Conservation (phyloP, 2,113 vertebrate genomes). For the Elaphurus davidianus region DNA sequence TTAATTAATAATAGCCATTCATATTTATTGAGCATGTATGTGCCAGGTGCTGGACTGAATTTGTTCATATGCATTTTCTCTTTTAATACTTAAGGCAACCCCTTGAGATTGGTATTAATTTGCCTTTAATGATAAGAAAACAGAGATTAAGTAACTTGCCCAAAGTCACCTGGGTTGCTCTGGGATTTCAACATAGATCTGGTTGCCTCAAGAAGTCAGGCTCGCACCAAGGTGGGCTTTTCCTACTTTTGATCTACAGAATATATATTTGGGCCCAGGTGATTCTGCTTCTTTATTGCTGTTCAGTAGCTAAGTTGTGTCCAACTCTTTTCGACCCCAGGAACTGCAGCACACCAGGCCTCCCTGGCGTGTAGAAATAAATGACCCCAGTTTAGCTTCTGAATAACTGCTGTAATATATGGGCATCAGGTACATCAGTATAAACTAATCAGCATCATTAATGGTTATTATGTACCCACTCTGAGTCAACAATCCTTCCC, state of each 20-base stretch:
- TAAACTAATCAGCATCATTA: not conserved
- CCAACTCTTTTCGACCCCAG: not conserved
- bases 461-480: conserved; percentile 1
- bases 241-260: not conserved
- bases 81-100: conserved; percentile 31
- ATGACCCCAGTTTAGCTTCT: conserved; percentile 15
- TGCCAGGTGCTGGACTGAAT: not conserved
- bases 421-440: not conserved
- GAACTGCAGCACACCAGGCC: not conserved
- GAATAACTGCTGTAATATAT: conserved; percentile 25
- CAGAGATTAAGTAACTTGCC: conserved; percentile 46
- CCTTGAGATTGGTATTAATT: conserved; percentile 45
- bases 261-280: not conserved
- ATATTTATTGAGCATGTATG: conserved; percentile 11
- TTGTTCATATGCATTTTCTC: conserved; percentile 24
- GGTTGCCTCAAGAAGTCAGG: not conserved
- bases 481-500: not conserved
- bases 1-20: not conserved
- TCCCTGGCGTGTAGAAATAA: not conserved
- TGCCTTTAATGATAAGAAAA: conserved; percentile 51
- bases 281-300: not conserved
- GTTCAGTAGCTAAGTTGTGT: not conserved
- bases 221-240: not conserved
- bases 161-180: conserved; percentile 37
- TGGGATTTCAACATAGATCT: conserved; percentile 1